Base-by-base conservation (phyloP, 1,140 invertebrate species). In the Calephelis nemesis region DNA sequence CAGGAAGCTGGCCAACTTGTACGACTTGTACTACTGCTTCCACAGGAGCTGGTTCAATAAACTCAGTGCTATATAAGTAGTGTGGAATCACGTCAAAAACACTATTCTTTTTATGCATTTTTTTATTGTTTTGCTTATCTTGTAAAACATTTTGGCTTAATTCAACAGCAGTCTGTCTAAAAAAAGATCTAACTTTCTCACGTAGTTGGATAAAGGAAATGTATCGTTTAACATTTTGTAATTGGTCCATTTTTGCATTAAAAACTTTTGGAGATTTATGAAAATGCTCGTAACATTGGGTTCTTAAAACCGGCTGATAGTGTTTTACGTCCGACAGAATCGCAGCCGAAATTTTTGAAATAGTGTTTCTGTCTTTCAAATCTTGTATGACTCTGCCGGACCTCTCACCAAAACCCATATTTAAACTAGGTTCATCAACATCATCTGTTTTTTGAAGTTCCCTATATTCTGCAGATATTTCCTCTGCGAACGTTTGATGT, bases 311-410 rank as follows among this genome's bases (percentile, higher is more conserved):
- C 87, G 90, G 92, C 91, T 92, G 90, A 84, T 74, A 74, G 78
- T 84, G 87, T 81, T 91, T 90, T 88, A 91, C 87, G 92, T 92
- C 92, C 92, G 92, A 90, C 92, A 93, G 90, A 90, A 87, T 87
- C 86, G 87, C 92, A 91, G 90, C 90, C 89, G 89, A 87, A 85
- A 85, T 74, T 83, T 90, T 87, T 82, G 78, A 81, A 79, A 76
- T 72, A 76, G 79, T 80, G 82, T 76, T 77, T 83, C 76, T 74
- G 72, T 81, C 78, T 82, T 82, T 82, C 73, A 81, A 87, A 89
- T 85, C 83, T 87, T 84, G 80, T 78, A 87, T 85, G 85, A 90
- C 90, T 91, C 92, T 93, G 92, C 77, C 92, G 92, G 92, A 92
- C 91, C 84, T 74, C 84, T 92, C 90, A 92, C 90, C 90, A 92